A percentile compares a stretch with the other conserved stretches of the same genome.
These are phyloP conservation scores for Peromyscus leucopus DNA, from an alignment of 2,113 vertebrate species.

Conservation along the genomic window DNA sequence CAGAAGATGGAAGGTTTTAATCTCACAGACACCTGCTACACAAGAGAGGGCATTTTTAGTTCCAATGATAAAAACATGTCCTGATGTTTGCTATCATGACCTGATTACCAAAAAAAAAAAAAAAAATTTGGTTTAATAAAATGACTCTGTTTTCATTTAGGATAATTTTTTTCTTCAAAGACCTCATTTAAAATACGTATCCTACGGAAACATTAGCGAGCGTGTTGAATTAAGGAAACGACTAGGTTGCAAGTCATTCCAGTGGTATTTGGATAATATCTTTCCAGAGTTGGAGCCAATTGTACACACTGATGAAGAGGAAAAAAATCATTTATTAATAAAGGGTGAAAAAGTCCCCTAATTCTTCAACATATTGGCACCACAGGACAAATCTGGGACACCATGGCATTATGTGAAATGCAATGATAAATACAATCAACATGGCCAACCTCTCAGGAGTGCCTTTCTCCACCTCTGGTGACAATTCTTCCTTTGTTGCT, in stretches of 20 bases:
- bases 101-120: neutral
- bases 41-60: neutral
- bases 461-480: too few species aligned
- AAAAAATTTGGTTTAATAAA: neutral
- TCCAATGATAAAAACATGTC: neutral
- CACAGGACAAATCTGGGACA: constrained; percentile 68
- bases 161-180: constrained; percentile 93
- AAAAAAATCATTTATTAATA: constrained; percentile 88
- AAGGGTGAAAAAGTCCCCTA: constrained; percentile 89
- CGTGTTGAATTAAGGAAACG: constrained; percentile 90
- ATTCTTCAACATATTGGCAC: constrained; percentile 91
- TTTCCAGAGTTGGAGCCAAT: constrained; percentile 95
- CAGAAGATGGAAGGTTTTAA: neutral
- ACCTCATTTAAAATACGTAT: constrained; percentile 89
- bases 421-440: neutral
- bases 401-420: neutral
- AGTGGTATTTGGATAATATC: constrained; percentile 96
- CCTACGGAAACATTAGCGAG: constrained; percentile 93
- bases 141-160: constrained; percentile 84
- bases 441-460: neutral
- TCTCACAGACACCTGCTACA: neutral
- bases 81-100: neutral
- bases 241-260: constrained; percentile 93
- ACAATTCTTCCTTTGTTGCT: too few species aligned
- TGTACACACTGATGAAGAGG: constrained; percentile 86